Evolutionary conservation across 2,888 invertebrate genomes (phyloP), one percentile per base, ranked within the genome.

Genomic region (Agelastica alni): DNA sequence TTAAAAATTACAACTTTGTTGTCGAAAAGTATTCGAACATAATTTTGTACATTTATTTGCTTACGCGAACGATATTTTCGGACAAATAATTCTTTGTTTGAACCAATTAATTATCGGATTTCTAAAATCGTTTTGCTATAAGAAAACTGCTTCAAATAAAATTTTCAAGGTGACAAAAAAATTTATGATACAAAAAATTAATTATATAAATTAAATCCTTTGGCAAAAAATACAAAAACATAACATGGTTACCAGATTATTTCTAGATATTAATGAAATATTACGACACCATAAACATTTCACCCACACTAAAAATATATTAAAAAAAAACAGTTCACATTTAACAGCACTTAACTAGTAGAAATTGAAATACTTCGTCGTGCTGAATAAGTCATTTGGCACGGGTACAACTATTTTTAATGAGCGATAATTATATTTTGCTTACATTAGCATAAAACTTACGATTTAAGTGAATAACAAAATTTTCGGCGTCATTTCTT

Each of bases 301-400:
- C 62, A 53, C 60, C 56, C 31, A 36, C 52, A 66, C 63, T 63
- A 59, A 64, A 65, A 64, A 65, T 66, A 63, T 31, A 31, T n/a
- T n/a, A n/a, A n/a, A 10, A 34, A 39, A 64, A 63, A 60, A 61
- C 61, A 55, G 58, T 53, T 58, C 56, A 62, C 58, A 64, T 64
- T 64, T 49, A 49, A 49, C 60, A 64, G 59, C 61, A 63, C 63
- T 57, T 59, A 57, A 59, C 55, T 61, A 56, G 60, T 58, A 59
- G 61, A 63, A 66, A 68, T 66, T 63, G 64, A 68, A 65, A 66
- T 64, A 63, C 57, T 59, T 59, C 47, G 60, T 57, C 63, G 64
- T 60, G 60, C 61, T 64, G 66, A 67, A 68, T 65, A 65, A 65
- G 62, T 65, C 65, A 68, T 70, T 68, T 68, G 68, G 68, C 67